Conservation (phyloP, 2,888 invertebrate genomes). For the Ischnura elegans region DNA sequence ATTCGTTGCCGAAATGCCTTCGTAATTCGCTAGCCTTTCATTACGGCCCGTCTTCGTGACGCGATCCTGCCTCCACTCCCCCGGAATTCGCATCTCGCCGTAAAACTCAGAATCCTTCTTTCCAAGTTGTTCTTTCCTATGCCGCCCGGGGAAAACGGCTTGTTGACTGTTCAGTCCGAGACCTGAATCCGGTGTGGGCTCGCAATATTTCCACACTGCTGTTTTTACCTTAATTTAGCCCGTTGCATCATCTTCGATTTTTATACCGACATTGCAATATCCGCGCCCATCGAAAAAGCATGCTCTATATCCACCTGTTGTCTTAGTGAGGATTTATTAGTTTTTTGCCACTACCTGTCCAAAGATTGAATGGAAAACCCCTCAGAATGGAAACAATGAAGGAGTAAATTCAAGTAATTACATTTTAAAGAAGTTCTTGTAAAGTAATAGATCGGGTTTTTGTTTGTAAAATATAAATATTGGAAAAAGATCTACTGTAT, state of each 20-base stretch:
- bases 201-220: neutral
- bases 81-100: neutral
- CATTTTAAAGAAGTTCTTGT: no score
- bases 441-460: no score
- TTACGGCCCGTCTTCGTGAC: neutral
- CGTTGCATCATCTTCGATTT: neutral
- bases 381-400: neutral
- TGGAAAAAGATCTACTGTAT: no score
- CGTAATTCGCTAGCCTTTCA: neutral
- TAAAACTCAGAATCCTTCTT: neutral
- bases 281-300: neutral
- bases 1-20: slow-evolving; percentile 2
- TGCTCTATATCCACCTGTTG: no score
- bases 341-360: no score
- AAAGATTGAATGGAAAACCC: no score
- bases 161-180: neutral
- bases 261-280: neutral
- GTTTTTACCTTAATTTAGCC: neutral
- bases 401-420: neutral
- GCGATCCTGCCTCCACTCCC: slow-evolving; percentile 18
- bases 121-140: neutral
- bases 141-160: neutral
- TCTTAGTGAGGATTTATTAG: no score
- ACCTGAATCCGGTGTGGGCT: neutral
- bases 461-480: no score